Evolutionary conservation across 2,888 invertebrate species (phyloP).

Genomic region (Desoria tigrina): DNA sequence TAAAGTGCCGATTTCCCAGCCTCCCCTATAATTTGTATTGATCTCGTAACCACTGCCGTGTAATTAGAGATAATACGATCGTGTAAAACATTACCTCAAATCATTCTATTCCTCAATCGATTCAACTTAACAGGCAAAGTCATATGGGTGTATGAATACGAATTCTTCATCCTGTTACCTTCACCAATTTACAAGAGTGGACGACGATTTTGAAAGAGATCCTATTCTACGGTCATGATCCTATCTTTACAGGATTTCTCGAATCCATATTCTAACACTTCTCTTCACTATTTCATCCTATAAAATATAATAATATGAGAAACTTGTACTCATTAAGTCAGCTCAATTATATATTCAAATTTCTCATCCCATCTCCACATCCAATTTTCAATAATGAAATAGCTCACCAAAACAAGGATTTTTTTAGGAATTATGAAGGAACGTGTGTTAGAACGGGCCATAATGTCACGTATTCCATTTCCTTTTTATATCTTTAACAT

Average conservation of each 20-base stretch:
- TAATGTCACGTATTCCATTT: slow-evolving; percentile 12
- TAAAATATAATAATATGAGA: too few relatives aligned
- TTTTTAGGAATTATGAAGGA: neutral
- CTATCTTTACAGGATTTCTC: too few relatives aligned
- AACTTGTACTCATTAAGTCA: too few relatives aligned
- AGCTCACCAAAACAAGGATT: neutral
- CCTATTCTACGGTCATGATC: too few relatives aligned
- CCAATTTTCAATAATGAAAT: slow-evolving; percentile 18
- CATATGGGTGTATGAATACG: too few relatives aligned
- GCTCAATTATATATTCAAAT: slow-evolving; percentile 9
- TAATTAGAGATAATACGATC: slow-evolving; percentile 54
- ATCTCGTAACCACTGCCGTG: slow-evolving; percentile 51
- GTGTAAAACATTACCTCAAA: slow-evolving; percentile 47
- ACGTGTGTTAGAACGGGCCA: neutral
- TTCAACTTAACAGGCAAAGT: too few relatives aligned
- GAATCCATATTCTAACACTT: too few relatives aligned
- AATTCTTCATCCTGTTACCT: too few relatives aligned
- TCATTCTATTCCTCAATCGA: neutral
- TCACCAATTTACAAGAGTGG: too few relatives aligned
- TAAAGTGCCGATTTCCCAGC: slow-evolving; percentile 52
- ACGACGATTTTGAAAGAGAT: too few relatives aligned
- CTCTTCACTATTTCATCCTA: too few relatives aligned
- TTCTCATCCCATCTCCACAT: slow-evolving; percentile 4
- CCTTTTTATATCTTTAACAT: neutral
- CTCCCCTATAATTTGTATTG: slow-evolving; percentile 52